Evolutionary conservation across 1,140 invertebrate species (phyloP).

Genomic region (Papilio glaucus): DNA sequence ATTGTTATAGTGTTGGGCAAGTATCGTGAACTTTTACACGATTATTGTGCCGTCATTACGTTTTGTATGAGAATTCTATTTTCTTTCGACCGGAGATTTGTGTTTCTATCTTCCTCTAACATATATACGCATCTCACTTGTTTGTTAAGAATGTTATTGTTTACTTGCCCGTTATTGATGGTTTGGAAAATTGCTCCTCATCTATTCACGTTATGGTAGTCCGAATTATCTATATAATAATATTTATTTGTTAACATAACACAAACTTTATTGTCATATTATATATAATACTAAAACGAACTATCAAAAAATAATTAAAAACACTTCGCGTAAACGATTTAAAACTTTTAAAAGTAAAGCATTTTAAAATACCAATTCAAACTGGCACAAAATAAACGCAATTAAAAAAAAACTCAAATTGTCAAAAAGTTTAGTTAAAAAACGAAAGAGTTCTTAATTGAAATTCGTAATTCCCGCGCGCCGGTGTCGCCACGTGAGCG

Average conservation of each 20-base stretch:
- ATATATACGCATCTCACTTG: conserved; percentile 48
- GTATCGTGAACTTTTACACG: conserved; percentile 82
- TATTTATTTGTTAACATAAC: neutral
- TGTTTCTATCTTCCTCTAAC: conserved; percentile 51
- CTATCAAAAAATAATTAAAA: neutral
- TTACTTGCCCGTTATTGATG: conserved; percentile 72
- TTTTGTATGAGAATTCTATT: conserved; percentile 83
- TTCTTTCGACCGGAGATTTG: conserved; percentile 72
- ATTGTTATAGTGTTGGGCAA: conserved; percentile 78
- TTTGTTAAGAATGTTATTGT: conserved; percentile 76
- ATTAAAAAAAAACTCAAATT: conserved; percentile 35
- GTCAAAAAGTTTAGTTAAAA: conserved; percentile 29
- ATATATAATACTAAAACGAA: neutral
- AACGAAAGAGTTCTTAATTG: conserved; percentile 42
- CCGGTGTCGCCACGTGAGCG: conserved; percentile 63
- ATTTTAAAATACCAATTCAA: neutral
- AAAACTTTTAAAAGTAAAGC: neutral
- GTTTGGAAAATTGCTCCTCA: conserved; percentile 63
- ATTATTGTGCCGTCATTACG: conserved; percentile 79
- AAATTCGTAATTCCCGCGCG: conserved; percentile 64
- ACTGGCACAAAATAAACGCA: conserved; percentile 9
- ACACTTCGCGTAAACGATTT: too few relatives aligned
- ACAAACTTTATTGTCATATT: neutral
- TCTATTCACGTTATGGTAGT: conserved; percentile 40
- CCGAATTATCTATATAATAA: neutral